phyloP scores from a whole-genome alignment of 2,113 vertebrate genomes.

The Illadopsis cleaveri region DNA sequence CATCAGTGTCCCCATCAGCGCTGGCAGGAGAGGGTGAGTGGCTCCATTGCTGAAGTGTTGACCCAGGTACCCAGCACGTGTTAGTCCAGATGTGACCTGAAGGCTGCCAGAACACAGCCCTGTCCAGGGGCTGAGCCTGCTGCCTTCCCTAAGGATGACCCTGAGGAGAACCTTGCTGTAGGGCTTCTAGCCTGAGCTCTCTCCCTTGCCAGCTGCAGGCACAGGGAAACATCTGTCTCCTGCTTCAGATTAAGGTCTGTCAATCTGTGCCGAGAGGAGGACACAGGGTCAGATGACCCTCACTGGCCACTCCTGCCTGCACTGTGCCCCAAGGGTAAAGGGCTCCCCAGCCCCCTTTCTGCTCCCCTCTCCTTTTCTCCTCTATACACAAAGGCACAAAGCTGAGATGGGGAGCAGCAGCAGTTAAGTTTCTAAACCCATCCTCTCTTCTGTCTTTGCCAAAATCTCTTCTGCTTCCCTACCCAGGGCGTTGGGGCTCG shows the following conservation, averaged over 20 bases:
- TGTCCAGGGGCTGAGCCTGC: neutral
- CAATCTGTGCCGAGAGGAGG: neutral
- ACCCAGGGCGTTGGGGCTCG: neutral
- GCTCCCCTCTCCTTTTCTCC: neutral
- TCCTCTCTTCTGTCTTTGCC: slow-evolving; percentile 14
- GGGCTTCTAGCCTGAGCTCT: neutral
- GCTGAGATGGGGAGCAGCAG: neutral
- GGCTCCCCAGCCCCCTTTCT: neutral
- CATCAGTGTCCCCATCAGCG: neutral
- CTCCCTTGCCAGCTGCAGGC: neutral
- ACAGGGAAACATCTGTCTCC: neutral
- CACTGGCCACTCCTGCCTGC: neutral
- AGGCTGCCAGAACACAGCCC: neutral
- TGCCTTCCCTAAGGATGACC: neutral
- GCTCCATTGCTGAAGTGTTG: fast-evolving
- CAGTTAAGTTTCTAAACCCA: neutral
- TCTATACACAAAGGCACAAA: neutral
- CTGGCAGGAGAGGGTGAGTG: neutral
- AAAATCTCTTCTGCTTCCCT: slow-evolving; percentile 46
- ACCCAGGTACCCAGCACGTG: neutral
- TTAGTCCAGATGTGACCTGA: neutral
- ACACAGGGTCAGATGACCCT: neutral
- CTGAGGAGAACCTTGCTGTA: neutral
- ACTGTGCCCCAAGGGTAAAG: neutral
- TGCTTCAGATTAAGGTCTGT: neutral